A percentile compares a stretch with the other conserved stretches of the same genome.
Conservation (phyloP, 2,888 invertebrate species). For the Rhaphigaster nebulosa region DNA sequence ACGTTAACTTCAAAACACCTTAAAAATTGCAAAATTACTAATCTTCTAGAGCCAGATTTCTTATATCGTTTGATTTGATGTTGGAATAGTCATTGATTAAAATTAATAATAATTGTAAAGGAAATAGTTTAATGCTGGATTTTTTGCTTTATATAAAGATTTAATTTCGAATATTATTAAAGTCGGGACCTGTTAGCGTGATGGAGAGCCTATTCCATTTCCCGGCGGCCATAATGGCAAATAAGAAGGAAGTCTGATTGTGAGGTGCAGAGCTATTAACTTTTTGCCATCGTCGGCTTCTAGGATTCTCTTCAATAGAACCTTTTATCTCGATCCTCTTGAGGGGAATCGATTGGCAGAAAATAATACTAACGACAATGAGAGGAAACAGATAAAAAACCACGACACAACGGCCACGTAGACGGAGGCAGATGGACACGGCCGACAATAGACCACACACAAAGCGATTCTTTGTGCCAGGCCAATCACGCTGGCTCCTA, state of each 20-base stretch:
- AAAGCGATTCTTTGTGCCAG: not conserved
- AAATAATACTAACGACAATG: constrained; percentile 44
- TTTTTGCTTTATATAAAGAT: not conserved
- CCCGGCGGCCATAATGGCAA: not conserved
- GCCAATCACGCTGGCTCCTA: constrained; percentile 24
- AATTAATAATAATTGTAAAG: not conserved
- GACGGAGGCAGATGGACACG: constrained; percentile 49
- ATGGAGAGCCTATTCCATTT: not conserved
- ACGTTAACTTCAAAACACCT: too few relatives aligned
- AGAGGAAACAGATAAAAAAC: constrained; percentile 26
- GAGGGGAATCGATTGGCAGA: constrained; percentile 37
- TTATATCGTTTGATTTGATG: too few relatives aligned
- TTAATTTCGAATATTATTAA: not conserved
- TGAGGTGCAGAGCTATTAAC: constrained; percentile 15
- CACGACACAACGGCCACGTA: constrained; percentile 28
- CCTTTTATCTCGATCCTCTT: constrained; percentile 42
- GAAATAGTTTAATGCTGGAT: not conserved
- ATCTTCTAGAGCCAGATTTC: too few relatives aligned
- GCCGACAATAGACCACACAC: constrained; percentile 43
- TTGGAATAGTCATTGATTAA: not conserved
- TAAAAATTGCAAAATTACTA: too few relatives aligned
- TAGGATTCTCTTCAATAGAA: constrained; percentile 35
- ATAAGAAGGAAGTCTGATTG: not conserved
- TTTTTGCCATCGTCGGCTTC: constrained; percentile 37
- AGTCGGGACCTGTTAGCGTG: not conserved